phyloP scores from a whole-genome alignment of 2,797 vertebrate species.

The Loriculus beryllinus region DNA sequence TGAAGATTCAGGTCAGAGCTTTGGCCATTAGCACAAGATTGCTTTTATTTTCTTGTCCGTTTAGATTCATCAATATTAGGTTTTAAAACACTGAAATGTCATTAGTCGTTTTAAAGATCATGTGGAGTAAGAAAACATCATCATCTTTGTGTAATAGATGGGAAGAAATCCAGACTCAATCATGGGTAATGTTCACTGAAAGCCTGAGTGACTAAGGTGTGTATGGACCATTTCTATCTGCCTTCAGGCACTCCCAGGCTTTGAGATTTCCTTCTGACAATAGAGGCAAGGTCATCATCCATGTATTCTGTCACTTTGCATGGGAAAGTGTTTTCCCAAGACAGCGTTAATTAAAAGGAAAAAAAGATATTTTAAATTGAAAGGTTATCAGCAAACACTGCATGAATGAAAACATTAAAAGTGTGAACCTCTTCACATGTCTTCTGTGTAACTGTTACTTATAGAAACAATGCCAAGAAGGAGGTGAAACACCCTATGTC shows the following conservation, averaged over 20 bases:
- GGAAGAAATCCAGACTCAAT: not conserved
- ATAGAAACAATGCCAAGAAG: not conserved
- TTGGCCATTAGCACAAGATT: accelerated
- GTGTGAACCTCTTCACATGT: accelerated
- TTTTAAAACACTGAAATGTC: not conserved
- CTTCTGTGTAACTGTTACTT: not conserved
- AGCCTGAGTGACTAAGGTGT: not conserved
- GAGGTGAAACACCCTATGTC: not conserved
- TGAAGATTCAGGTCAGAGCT: not conserved
- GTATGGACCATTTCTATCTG: not conserved
- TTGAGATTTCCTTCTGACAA: not conserved
- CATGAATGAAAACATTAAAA: not conserved
- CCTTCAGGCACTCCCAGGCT: not conserved
- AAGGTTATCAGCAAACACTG: not conserved
- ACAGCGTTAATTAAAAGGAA: not conserved
- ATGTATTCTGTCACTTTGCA: accelerated
- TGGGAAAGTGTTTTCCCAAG: not conserved
- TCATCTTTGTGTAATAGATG: accelerated
- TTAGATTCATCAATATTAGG: not conserved
- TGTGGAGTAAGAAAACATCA: not conserved
- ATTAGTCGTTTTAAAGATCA: not conserved
- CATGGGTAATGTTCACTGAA: not conserved
- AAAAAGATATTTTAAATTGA: not conserved
- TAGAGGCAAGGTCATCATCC: not conserved
- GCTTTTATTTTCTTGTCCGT: not conserved